phyloP scores from a whole-genome alignment of 2,888 invertebrate genomes.

The Hemaris fuciformis region DNA sequence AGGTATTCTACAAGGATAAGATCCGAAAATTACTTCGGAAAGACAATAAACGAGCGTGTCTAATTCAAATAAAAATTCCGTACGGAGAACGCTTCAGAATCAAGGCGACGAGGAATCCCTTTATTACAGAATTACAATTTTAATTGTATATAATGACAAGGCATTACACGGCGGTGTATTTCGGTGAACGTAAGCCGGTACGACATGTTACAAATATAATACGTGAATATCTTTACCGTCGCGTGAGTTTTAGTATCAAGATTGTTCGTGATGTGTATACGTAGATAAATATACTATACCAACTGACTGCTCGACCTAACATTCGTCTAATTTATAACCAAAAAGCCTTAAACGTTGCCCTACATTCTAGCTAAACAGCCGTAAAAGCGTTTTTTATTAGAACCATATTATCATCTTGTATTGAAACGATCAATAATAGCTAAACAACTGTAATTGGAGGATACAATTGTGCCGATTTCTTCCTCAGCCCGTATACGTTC shows the following conservation, averaged over 20 bases:
- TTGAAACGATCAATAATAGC: too few relatives aligned
- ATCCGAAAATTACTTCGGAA: neutral
- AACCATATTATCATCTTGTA: too few relatives aligned
- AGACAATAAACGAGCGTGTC: neutral
- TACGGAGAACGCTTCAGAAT: conserved; percentile 19
- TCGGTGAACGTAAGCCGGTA: neutral
- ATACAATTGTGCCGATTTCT: too few relatives aligned
- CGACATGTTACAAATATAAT: conserved; percentile 1
- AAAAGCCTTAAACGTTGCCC: too few relatives aligned
- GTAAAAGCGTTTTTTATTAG: too few relatives aligned
- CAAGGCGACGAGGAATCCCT: conserved; percentile 27
- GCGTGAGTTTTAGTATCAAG: neutral
- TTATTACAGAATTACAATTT: conserved; percentile 35
- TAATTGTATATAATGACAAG: conserved; percentile 34
- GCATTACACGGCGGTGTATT: conserved; percentile 23
- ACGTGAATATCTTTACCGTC: neutral
- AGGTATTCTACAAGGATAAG: neutral
- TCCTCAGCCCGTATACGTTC: too few relatives aligned
- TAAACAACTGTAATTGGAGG: too few relatives aligned
- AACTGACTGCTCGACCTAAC: too few relatives aligned
- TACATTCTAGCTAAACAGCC: too few relatives aligned
- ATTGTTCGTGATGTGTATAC: neutral
- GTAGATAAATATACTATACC: neutral
- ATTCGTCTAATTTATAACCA: too few relatives aligned
- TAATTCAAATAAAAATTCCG: conserved; percentile 28